These are phyloP conservation scores for Rhyacophila brunnea DNA, from an alignment of 1,140 invertebrate species.

Conservation along the genomic window DNA sequence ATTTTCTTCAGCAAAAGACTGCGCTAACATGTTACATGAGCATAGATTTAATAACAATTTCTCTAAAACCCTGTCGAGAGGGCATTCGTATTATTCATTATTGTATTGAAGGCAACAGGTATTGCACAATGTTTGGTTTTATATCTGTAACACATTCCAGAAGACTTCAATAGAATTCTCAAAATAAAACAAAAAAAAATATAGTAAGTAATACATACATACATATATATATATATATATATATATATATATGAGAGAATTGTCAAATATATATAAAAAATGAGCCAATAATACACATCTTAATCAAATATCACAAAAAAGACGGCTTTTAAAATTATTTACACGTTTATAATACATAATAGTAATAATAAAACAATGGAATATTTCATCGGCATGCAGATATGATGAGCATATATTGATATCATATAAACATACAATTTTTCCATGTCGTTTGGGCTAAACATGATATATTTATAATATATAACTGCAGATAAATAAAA, in stretches of 20 bases:
- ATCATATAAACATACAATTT: too few species aligned
- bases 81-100: too few species aligned
- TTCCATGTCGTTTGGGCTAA: too few species aligned
- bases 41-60: too few species aligned
- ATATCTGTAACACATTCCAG: not conserved
- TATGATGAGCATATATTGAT: not conserved
- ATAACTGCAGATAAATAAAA: too few species aligned
- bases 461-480: too few species aligned
- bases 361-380: conserved; percentile 2
- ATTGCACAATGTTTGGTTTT: not conserved
- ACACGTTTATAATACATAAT: not conserved
- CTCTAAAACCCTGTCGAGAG: too few species aligned
- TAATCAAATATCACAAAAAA: conserved; percentile 10
- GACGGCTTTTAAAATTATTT: conserved; percentile 4
- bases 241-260: too few species aligned
- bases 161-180: conserved; percentile 1
- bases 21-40: too few species aligned
- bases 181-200: not conserved
- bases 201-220: too few species aligned
- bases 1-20: too few species aligned
- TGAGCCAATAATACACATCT: conserved; percentile 3
- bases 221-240: too few species aligned
- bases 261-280: not conserved
- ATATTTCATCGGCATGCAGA: not conserved
- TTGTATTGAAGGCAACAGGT: not conserved